These are phyloP conservation scores for Nematopogon swammerdamellus DNA, from an alignment of 2,888 invertebrate genomes.

Conservation along the genomic window DNA sequence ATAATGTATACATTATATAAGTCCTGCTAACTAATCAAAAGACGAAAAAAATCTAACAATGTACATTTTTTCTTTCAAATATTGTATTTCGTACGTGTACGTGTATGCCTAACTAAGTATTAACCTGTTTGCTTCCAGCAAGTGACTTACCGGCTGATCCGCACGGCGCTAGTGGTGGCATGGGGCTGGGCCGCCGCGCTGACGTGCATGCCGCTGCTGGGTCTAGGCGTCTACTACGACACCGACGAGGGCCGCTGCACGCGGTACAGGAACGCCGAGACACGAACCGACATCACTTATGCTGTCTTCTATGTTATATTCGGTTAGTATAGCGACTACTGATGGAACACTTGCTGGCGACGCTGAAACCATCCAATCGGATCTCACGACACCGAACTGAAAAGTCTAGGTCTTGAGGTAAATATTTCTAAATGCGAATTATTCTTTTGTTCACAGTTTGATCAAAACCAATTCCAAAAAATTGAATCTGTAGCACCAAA, in stretches of 20 bases:
- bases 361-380: neutral
- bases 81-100: slow-evolving; percentile 7
- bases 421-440: too few species aligned
- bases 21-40: too few species aligned
- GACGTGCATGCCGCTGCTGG: slow-evolving; percentile 72
- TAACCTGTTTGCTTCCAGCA: too few species aligned
- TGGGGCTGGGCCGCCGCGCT: slow-evolving; percentile 68
- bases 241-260: slow-evolving; percentile 48
- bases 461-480: too few species aligned
- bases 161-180: slow-evolving; percentile 64
- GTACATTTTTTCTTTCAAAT: neutral
- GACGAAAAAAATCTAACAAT: too few species aligned
- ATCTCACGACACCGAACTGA: too few species aligned
- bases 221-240: slow-evolving; percentile 72
- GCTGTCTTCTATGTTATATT: slow-evolving; percentile 73
- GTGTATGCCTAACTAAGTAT: too few species aligned
- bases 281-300: slow-evolving; percentile 65
- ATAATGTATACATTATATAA: too few species aligned
- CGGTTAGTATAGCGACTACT: slow-evolving; percentile 54
- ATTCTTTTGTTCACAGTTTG: too few species aligned
- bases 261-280: slow-evolving; percentile 69
- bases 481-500: too few species aligned
- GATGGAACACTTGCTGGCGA: neutral
- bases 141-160: slow-evolving; percentile 75
- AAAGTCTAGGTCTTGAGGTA: too few species aligned